Conservation (phyloP, 2,888 invertebrate genomes). For the Cephus pulcher region DNA sequence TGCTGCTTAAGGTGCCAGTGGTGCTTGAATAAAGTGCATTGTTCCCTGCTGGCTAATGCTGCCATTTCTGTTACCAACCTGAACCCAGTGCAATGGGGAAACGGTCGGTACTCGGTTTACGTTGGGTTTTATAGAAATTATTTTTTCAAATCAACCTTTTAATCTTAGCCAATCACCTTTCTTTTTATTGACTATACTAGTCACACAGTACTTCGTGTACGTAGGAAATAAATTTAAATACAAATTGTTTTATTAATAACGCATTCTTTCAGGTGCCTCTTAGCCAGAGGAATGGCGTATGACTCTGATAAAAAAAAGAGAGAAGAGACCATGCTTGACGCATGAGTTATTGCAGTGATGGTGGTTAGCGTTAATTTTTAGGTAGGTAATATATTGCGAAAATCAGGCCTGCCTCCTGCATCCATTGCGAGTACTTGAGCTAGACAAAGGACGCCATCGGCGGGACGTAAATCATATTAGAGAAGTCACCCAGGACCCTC, state of each 20-base stretch:
- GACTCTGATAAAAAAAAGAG: neutral
- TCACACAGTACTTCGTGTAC: neutral
- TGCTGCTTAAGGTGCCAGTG: neutral
- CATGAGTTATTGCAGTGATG: conserved; percentile 40
- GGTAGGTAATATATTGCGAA: conserved; percentile 44
- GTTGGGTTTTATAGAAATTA: neutral
- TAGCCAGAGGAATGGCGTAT: neutral
- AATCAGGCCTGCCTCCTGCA: conserved; percentile 38
- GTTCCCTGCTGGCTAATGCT: neutral
- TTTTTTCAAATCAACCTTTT: neutral
- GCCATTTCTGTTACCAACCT: neutral
- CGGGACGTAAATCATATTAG: conserved; percentile 50
- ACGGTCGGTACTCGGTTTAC: neutral
- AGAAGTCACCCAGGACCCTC: conserved; percentile 25
- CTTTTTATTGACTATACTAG: neutral
- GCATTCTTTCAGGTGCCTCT: neutral
- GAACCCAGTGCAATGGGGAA: neutral
- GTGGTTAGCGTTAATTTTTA: conserved; percentile 36
- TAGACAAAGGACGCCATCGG: conserved; percentile 53
- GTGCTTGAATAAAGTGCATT: conserved; percentile 8
- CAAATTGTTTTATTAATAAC: neutral
- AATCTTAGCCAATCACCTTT: neutral
- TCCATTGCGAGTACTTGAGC: conserved; percentile 39
- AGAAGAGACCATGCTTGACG: conserved; percentile 10
- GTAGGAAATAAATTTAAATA: neutral